Percentiles rank a stretch among this genome's conserved stretches.
Evolutionary conservation across 2,888 invertebrate species (phyloP).

Genomic region (Cephus pygmeus): DNA sequence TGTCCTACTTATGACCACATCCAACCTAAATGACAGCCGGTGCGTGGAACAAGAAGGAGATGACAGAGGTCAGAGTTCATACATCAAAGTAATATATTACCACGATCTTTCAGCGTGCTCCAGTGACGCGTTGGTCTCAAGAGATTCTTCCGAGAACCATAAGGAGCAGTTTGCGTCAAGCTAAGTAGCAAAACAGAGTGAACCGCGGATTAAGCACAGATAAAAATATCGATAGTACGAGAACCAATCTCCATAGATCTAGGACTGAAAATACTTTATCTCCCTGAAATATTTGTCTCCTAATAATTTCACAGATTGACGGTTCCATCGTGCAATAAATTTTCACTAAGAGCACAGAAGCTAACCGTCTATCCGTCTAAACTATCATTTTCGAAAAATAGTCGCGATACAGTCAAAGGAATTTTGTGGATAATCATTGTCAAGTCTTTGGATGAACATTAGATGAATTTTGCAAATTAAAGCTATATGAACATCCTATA

Average conservation of each 20-base stretch:
- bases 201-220: background rate
- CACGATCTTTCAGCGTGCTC: background rate
- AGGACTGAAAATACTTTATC: too few relatives aligned
- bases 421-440: too few relatives aligned
- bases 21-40: background rate
- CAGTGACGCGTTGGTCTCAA: background rate
- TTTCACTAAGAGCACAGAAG: too few relatives aligned
- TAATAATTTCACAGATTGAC: too few relatives aligned
- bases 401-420: too few relatives aligned
- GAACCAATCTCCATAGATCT: background rate
- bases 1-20: background rate
- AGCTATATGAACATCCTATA: too few relatives aligned
- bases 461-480: too few relatives aligned
- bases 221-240: background rate
- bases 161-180: conserved; percentile 25
- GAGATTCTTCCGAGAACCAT: background rate
- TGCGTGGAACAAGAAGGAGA: background rate
- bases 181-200: background rate
- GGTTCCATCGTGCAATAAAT: too few relatives aligned
- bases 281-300: too few relatives aligned
- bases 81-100: background rate
- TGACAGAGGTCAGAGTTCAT: background rate
- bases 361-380: too few relatives aligned
- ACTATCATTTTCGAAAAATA: too few relatives aligned
- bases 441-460: too few relatives aligned